Percentiles rank a stretch among this genome's conserved stretches.
phyloP scores from a whole-genome alignment of 1,140 invertebrate species.

The Megalonaias nervosa region DNA sequence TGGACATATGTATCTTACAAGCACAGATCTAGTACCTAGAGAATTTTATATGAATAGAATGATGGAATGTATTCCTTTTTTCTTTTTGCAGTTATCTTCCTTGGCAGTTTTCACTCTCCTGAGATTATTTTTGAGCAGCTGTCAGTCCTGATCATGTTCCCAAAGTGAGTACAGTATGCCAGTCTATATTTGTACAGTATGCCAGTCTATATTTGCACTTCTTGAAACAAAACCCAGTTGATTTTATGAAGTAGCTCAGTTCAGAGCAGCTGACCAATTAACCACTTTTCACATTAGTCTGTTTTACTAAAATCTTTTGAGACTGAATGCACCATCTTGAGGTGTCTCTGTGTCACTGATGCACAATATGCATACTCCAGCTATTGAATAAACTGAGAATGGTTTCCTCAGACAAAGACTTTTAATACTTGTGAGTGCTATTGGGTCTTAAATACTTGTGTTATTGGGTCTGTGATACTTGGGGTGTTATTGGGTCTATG shows the following conservation, averaged over 20 bases:
- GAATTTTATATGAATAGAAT: background rate
- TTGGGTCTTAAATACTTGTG: no score
- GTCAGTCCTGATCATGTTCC: slow-evolving; percentile 70
- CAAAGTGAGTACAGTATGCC: slow-evolving; percentile 53
- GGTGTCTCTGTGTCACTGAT: background rate
- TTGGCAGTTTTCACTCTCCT: slow-evolving; percentile 70
- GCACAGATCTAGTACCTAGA: background rate
- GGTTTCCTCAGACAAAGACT: background rate
- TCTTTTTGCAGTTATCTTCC: slow-evolving; percentile 67
- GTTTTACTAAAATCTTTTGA: background rate
- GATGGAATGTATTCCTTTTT: background rate
- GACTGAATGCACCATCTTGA: background rate
- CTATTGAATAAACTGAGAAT: background rate
- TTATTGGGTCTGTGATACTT: no score
- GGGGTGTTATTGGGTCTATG: no score
- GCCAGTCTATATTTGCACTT: background rate
- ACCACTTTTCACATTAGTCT: background rate
- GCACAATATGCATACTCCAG: background rate
- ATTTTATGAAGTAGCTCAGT: background rate
- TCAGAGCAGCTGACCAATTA: background rate
- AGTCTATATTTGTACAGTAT: background rate
- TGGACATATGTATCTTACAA: no score
- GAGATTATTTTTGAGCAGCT: slow-evolving; percentile 71
- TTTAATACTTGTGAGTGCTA: background rate
- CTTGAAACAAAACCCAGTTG: no score